Conservation (phyloP, 2,113 vertebrate species). For the Rhinoptilus africanus region DNA sequence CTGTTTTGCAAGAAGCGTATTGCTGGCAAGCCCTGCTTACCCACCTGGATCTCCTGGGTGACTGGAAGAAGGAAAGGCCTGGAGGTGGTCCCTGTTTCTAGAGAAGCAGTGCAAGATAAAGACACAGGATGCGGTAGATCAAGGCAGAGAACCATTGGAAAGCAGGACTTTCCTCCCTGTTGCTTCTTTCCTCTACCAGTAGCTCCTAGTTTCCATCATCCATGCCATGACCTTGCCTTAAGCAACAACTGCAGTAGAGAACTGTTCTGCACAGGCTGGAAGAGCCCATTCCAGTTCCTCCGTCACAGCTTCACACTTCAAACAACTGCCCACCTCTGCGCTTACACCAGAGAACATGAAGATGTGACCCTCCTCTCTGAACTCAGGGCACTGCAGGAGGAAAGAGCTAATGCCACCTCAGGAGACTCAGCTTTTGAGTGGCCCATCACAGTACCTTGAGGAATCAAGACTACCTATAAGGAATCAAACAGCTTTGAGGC, state of each 20-base stretch:
- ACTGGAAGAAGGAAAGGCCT: neutral
- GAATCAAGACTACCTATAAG: neutral
- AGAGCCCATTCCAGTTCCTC: neutral
- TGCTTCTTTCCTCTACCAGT: neutral
- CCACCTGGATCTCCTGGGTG: neutral
- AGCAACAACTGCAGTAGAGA: neutral
- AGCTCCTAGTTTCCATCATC: neutral
- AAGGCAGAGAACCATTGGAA: neutral
- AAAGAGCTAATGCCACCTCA: neutral
- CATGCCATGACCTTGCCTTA: neutral
- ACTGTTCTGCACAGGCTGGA: neutral
- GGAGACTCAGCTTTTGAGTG: neutral
- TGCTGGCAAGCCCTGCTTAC: neutral
- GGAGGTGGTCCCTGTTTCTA: neutral
- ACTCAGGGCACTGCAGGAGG: neutral
- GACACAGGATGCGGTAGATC: rapidly evolving
- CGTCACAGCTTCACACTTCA: neutral
- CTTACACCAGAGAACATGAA: neutral
- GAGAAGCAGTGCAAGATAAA: neutral
- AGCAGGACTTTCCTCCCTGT: neutral
- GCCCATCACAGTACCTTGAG: neutral
- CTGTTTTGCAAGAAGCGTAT: neutral
- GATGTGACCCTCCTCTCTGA: neutral
- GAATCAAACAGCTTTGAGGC: neutral
- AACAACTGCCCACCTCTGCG: neutral